Conservation (phyloP, 2,888 invertebrate species). For the Bembecia ichneumoniformis region DNA sequence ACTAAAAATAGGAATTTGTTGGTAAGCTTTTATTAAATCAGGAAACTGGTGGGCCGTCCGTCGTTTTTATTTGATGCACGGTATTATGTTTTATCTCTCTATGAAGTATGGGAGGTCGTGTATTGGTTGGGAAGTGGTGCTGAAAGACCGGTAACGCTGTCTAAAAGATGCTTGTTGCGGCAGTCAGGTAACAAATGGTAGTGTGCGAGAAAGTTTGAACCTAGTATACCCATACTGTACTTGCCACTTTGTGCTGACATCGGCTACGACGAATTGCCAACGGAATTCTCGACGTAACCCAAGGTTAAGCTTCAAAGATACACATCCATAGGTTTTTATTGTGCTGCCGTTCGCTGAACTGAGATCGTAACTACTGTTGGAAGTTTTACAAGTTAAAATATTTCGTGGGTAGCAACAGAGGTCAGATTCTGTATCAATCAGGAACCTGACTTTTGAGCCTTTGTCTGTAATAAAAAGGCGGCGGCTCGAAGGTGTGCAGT, state of each 20-base stretch:
- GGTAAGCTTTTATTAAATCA: no score
- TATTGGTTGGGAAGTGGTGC: constrained; percentile 4
- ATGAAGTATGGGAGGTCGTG: constrained; percentile 1
- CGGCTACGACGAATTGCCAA: constrained; percentile 10
- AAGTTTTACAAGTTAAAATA: not conserved
- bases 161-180: constrained; percentile 1
- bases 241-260: constrained; percentile 7
- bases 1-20: no score
- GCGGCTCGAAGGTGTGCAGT: constrained; percentile 1
- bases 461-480: not conserved
- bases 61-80: constrained; percentile 11
- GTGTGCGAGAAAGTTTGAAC: constrained; percentile 8
- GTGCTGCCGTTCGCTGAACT: no score
- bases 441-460: not conserved
- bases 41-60: constrained; percentile 11
- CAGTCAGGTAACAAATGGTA: constrained; percentile 10
- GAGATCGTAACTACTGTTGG: constrained; percentile 6
- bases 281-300: no score
- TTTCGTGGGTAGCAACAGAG: constrained; percentile 6
- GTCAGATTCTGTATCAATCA: constrained; percentile 12
- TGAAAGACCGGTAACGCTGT: constrained; percentile 6
- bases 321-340: no score
- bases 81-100: constrained; percentile 7
- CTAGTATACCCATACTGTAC: no score
- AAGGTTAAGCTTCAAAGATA: no score